These are phyloP conservation scores for Beris morrisii DNA, from an alignment of 2,888 invertebrate genomes.

Conservation along the genomic window DNA sequence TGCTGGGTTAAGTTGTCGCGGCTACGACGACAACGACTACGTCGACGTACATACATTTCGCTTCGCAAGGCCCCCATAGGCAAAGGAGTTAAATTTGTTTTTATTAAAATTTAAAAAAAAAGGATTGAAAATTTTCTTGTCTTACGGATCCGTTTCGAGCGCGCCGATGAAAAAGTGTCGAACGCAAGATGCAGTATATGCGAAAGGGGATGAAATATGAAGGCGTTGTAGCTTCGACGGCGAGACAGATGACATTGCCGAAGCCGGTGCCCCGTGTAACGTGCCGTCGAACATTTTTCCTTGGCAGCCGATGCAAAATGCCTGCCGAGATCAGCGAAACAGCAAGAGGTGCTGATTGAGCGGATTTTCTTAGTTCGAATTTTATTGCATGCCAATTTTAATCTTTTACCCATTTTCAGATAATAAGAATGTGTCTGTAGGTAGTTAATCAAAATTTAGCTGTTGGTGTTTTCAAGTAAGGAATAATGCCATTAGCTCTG, in stretches of 20 bases:
- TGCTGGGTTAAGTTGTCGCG: slow-evolving; percentile 15
- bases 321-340: neutral
- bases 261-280: slow-evolving; percentile 10
- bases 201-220: slow-evolving; percentile 34
- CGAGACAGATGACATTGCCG: slow-evolving; percentile 35
- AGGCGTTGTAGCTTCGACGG: slow-evolving; percentile 36
- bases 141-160: neutral
- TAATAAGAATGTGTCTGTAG: slow-evolving; percentile 11
- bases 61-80: too few species aligned
- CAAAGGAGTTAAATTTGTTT: too few species aligned
- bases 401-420: slow-evolving; percentile 19
- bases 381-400: slow-evolving; percentile 28
- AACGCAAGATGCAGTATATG: neutral
- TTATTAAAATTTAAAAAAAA: too few species aligned
- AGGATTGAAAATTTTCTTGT: too few species aligned
- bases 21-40: too few species aligned
- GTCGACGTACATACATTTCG: too few species aligned
- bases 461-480: too few species aligned
- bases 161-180: slow-evolving; percentile 19
- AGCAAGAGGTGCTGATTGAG: slow-evolving; percentile 20
- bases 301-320: too few species aligned
- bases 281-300: neutral
- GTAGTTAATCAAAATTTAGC: too few species aligned
- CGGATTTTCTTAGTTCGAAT: slow-evolving; percentile 11
- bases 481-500: too few species aligned